Percentiles rank a stretch among this genome's conserved stretches.
Evolutionary conservation across 2,888 invertebrate species (phyloP).

Genomic region (Agrochola lota): DNA sequence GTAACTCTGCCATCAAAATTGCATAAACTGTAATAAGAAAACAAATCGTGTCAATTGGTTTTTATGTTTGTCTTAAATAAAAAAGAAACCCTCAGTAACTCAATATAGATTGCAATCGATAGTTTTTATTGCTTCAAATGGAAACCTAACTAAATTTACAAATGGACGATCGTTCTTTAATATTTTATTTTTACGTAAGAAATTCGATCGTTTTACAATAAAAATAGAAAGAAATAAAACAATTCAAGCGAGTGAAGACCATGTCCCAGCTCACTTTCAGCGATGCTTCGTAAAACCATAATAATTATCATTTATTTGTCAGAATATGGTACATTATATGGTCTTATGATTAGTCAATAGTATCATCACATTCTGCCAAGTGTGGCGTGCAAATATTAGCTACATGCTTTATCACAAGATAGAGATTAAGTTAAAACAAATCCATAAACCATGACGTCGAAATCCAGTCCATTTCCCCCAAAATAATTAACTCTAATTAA

Average conservation of each 20-base stretch:
- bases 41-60: slow-evolving; percentile 52
- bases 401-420: too few species aligned
- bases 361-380: too few species aligned
- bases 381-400: too few species aligned
- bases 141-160: slow-evolving; percentile 35
- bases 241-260: neutral
- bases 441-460: too few species aligned
- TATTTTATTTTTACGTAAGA: neutral
- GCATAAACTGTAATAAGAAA: slow-evolving; percentile 51
- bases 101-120: slow-evolving; percentile 39
- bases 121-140: slow-evolving; percentile 41
- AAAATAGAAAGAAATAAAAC: neutral
- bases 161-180: slow-evolving; percentile 15
- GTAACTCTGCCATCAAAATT: slow-evolving; percentile 39
- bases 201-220: neutral
- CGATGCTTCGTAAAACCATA: neutral
- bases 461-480: too few species aligned
- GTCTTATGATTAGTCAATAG: too few species aligned
- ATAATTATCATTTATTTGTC: too few species aligned
- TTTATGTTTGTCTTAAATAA: slow-evolving; percentile 33
- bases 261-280: neutral
- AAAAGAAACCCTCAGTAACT: slow-evolving; percentile 19
- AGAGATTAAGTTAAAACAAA: too few species aligned
- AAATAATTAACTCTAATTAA: neutral
- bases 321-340: too few species aligned